Conservation (phyloP, 1,140 invertebrate species). For the Musca domestica region DNA sequence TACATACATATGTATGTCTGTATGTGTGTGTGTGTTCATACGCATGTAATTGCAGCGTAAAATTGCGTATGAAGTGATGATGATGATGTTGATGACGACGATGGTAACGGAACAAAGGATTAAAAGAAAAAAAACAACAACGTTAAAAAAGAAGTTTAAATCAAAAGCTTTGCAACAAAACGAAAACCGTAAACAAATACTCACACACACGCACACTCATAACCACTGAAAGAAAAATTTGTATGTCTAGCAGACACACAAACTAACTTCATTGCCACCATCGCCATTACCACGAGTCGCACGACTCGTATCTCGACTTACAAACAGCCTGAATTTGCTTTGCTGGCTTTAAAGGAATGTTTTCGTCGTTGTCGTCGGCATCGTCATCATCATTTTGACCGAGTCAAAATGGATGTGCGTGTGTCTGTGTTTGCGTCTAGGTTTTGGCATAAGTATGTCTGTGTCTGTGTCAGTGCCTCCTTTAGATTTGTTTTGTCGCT, state of each 20-base stretch:
- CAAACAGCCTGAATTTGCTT: too few relatives aligned
- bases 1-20: not conserved
- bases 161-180: slow-evolving; percentile 16
- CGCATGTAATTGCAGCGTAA: slow-evolving; percentile 20
- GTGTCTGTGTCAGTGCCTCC: not conserved
- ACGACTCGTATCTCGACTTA: too few relatives aligned
- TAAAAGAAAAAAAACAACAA: not conserved
- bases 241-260: not conserved
- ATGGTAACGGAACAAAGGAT: not conserved
- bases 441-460: not conserved
- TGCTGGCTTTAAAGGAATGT: too few relatives aligned
- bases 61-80: slow-evolving; percentile 14
- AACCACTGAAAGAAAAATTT: not conserved
- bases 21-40: not conserved
- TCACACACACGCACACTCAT: not conserved
- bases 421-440: too few relatives aligned
- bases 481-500: not conserved
- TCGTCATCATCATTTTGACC: too few relatives aligned
- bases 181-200: not conserved
- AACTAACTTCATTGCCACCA: slow-evolving; percentile 18
- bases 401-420: too few relatives aligned
- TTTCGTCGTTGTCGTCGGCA: too few relatives aligned
- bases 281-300: not conserved
- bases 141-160: slow-evolving; percentile 14
- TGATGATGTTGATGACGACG: not conserved